Base-by-base conservation (phyloP, 2,113 vertebrate genomes). In the Petromus typicus region DNA sequence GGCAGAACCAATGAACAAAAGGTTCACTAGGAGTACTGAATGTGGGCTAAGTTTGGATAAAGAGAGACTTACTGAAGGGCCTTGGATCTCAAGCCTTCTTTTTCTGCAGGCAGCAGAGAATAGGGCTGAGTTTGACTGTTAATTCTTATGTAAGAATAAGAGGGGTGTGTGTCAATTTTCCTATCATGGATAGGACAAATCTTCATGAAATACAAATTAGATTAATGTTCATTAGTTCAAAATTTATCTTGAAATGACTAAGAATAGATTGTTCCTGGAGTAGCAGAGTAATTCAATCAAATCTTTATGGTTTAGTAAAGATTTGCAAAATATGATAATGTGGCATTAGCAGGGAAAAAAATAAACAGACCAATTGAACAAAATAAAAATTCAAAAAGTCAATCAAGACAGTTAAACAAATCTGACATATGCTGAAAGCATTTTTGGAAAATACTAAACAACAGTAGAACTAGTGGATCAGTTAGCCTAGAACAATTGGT, bases 11-110 rank as follows among this genome's bases (percentile, higher is more conserved):
- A 43, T 3, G 18, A 20, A 14, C 7, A 51, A 40, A n/a, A 67
- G 11, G 4, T 14, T 43, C 5, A 2, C 0, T n/a, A 37, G 10
- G 48, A 51, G 10, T 51, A 51, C 48, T 51, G 48, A 51, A 51
- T 51, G n/a, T n/a, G n/a, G n/a, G n/a, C n/a, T n/a, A 51, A 51
- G 48, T 51, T 10, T 51, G 10, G 48, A 5, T 51, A 51, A 51
- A 7, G 48, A 51, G 48, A 51, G 48, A 51, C 10, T 51, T 5
- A 51, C 37, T 51, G 48, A 51, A 51, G 48, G 37, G 37, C 69
- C 48, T 51, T 51, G 48, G 48, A 51, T 51, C 48, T 51, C 10
- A 51, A 51, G 48, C 10, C 10, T 51, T 51, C 48, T 51, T 51
- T 51, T 51, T 51, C 48, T 51, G 48, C 48, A 51, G 48, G 48